Evolutionary conservation across 2,888 invertebrate species (phyloP), one percentile per base, ranked within the genome.

Genomic region (Brenthis daphne): DNA sequence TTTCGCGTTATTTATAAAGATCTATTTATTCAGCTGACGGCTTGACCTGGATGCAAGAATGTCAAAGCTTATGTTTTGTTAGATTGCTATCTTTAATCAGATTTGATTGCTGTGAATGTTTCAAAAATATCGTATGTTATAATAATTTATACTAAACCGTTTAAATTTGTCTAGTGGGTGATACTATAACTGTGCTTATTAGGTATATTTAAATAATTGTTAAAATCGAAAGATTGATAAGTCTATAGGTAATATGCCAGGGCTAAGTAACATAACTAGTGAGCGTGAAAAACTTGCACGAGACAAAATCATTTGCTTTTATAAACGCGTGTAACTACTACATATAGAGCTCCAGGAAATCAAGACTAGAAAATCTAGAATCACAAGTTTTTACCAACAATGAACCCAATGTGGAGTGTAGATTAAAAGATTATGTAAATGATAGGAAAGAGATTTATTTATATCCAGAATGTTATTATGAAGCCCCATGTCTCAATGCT

Each of bases 21-120:
- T 84, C 86, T 90, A 90, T 92, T 91, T 91, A 87, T 89, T 89
- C 90, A 89, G 86, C 86, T 86, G 89, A 80, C 72, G 55, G 81
- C 74, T 74, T 86, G 90, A 90, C 92, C 92, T 89, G 87, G 81
- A 88, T 90, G 85, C 84, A 79, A 77, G 80, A 86, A 65, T 74
- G 77, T 75, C 77, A 66, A 65, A 60, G 64, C 57, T 73, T 75
- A 74, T 73, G 73, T 74, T 73, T 70, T 70, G 69, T 68, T 69
- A 68, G 65, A 69, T 50, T 48, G 55, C 47, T 47, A 58, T 58
- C 65, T 43, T 58, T 54, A 65, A 29, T 58, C 24, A 37, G 37
- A 43, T 43, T 43, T 43, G 37, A 43, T 11, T 43, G 37, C 8
- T 11, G 37, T 43, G 11, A 43, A 43, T 43, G 37, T 43, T 43